These are phyloP conservation scores for Phaenicophaeus curvirostris DNA, from an alignment of 2,797 vertebrate species.

Conservation along the genomic window DNA sequence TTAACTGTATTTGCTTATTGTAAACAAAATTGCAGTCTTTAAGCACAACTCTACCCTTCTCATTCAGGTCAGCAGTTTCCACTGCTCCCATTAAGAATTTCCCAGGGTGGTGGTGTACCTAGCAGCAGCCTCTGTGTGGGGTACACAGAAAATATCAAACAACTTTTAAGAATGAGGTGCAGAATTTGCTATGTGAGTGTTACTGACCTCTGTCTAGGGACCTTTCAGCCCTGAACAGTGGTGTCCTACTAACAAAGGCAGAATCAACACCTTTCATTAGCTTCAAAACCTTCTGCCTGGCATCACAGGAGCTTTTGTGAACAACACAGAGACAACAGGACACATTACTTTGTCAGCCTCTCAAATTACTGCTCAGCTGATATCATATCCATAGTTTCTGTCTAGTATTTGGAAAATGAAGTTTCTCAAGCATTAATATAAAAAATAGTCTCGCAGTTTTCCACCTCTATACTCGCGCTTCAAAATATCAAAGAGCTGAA, in stretches of 20 bases:
- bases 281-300: background rate
- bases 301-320: background rate
- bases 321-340: background rate
- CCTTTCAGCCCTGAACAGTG: background rate
- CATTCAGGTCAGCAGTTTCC: background rate
- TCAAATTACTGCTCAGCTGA: background rate
- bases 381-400: background rate
- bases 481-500: background rate
- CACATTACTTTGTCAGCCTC: background rate
- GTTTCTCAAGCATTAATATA: background rate
- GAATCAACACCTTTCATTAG: background rate
- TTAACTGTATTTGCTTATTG: background rate
- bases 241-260: background rate
- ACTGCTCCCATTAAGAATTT: background rate
- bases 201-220: background rate
- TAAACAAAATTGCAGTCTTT: background rate
- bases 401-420: background rate
- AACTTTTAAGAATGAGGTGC: background rate
- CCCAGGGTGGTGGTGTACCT: background rate
- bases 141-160: background rate
- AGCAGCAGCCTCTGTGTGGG: background rate
- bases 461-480: background rate
- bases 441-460: background rate
- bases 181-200: constrained; percentile 25
- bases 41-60: background rate